Conservation (phyloP, 1,140 invertebrate species). For the Euura saliciscinereae region DNA sequence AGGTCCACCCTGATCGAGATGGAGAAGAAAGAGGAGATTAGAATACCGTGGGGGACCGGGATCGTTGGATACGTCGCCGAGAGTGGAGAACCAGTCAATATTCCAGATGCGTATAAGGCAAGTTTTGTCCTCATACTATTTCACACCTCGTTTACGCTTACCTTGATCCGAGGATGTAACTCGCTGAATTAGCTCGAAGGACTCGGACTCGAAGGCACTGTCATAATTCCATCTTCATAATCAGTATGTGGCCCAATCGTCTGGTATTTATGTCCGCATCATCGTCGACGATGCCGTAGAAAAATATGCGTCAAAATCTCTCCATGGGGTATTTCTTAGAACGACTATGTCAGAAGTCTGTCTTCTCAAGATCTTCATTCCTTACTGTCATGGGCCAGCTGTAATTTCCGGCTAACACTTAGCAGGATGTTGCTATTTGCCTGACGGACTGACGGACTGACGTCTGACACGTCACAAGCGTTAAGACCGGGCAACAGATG, state of each 20-base stretch:
- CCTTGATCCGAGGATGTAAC: too few relatives aligned
- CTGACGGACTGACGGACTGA: constrained; percentile 21
- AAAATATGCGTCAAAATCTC: neutral
- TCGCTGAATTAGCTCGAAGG: neutral
- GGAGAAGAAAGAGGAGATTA: constrained; percentile 90
- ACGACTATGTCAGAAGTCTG: neutral
- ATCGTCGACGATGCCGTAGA: neutral
- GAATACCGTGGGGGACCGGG: constrained; percentile 88
- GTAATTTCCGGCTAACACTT: neutral
- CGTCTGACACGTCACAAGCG: neutral
- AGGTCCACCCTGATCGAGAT: constrained; percentile 89
- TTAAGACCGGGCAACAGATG: neutral
- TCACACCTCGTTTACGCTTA: neutral
- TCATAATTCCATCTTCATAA: too few relatives aligned
- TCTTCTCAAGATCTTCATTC: constrained; percentile 18
- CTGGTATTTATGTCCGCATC: too few relatives aligned
- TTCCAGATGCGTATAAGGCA: constrained; percentile 95
- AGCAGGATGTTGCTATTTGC: constrained; percentile 20
- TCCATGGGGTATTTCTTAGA: too few relatives aligned
- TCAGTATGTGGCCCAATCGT: too few relatives aligned
- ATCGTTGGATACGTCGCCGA: constrained; percentile 94
- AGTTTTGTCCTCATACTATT: constrained; percentile 32
- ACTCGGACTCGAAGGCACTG: too few relatives aligned
- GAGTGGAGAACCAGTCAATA: constrained; percentile 91
- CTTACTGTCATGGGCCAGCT: constrained; percentile 12